These are phyloP conservation scores for Cryptus armator DNA, from an alignment of 2,888 invertebrate genomes.

Conservation along the genomic window DNA sequence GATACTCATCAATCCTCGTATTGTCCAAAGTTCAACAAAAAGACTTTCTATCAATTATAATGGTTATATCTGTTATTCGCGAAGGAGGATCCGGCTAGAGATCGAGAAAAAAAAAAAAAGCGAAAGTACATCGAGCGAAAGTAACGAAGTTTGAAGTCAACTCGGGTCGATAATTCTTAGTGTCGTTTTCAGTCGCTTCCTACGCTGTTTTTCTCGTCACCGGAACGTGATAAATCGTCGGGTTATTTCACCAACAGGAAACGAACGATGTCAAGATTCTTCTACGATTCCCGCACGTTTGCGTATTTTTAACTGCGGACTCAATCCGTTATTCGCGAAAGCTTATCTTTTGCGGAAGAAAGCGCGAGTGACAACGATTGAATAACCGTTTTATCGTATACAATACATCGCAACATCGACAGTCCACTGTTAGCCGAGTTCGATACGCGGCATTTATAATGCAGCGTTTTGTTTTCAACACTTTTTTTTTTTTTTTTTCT, in stretches of 20 bases:
- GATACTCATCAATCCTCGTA: background rate
- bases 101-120: background rate
- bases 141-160: background rate
- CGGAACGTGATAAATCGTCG: background rate
- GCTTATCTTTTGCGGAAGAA: slow-evolving; percentile 11
- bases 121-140: background rate
- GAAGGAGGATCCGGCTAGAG: background rate
- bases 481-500: background rate
- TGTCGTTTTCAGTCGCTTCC: background rate
- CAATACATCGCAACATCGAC: background rate
- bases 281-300: background rate
- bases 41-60: slow-evolving; percentile 12
- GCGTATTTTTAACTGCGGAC: background rate
- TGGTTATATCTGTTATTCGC: background rate
- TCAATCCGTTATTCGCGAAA: background rate
- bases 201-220: background rate
- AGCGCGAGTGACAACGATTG: background rate
- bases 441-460: background rate
- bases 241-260: slow-evolving; percentile 21
- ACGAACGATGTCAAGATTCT: background rate
- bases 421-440: background rate
- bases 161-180: background rate
- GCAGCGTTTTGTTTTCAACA: background rate
- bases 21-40: slow-evolving; percentile 10
- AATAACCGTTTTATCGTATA: background rate